Evolutionary conservation across 1,140 invertebrate genomes (phyloP).

Genomic region (Harpegnathos saltator): DNA sequence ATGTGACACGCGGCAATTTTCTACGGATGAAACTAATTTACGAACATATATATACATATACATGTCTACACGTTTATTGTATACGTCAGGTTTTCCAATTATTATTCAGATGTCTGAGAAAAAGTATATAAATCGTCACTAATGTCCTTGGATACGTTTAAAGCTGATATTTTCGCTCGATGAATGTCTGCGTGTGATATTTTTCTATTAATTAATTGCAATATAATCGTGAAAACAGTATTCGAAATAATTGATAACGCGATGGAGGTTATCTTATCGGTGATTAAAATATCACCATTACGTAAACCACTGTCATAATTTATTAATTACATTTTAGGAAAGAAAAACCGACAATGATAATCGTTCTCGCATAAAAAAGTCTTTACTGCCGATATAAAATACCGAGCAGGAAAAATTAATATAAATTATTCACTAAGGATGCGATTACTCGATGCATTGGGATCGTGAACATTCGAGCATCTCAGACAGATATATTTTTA

Average conservation of each 20-base stretch:
- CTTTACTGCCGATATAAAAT: neutral
- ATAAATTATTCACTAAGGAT: neutral
- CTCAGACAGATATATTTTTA: slow-evolving; percentile 5
- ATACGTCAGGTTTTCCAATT: neutral
- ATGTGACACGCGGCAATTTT: slow-evolving; percentile 25
- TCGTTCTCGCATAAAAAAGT: neutral
- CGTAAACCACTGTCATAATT: neutral
- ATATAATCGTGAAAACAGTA: neutral
- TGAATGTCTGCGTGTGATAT: neutral
- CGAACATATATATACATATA: neutral
- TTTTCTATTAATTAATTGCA: neutral
- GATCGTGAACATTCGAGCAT: neutral
- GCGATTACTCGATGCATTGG: neutral
- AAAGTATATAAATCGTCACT: neutral
- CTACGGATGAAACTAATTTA: neutral
- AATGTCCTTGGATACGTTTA: neutral
- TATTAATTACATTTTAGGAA: neutral
- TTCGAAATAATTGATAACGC: neutral
- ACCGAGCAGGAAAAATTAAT: neutral
- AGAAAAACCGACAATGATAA: neutral
- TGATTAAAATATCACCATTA: slow-evolving; percentile 32
- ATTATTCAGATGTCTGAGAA: too few species aligned
- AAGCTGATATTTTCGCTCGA: neutral
- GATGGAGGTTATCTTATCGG: too few species aligned
- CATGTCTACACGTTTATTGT: slow-evolving; percentile 5